phyloP scores from a whole-genome alignment of 2,888 invertebrate genomes.

The Pheosia tremula region DNA sequence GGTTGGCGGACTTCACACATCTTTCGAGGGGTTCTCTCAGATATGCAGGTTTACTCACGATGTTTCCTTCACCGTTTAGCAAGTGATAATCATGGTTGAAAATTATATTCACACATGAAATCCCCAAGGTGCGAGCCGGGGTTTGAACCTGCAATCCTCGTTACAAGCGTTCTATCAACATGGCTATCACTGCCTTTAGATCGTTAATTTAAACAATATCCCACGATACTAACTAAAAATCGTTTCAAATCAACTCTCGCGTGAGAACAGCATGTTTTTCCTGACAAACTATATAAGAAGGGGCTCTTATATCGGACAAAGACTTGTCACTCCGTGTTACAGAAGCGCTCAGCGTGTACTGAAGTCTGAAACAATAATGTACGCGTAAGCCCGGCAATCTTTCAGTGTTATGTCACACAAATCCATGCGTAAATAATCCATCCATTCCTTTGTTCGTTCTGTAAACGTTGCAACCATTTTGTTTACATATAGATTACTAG shows the following conservation, averaged over 20 bases:
- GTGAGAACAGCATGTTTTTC: slow-evolving; percentile 12
- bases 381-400: slow-evolving; percentile 1
- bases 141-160: no score
- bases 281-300: slow-evolving; percentile 27
- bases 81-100: no score
- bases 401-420: slow-evolving; percentile 2
- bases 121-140: no score
- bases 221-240: neutral
- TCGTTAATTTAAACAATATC: no score
- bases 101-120: no score
- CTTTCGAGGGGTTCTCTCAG: no score
- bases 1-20: no score
- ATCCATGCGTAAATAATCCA: slow-evolving; percentile 6
- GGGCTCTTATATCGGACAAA: slow-evolving; percentile 20
- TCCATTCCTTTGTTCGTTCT: neutral
- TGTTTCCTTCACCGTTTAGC: no score
- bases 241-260: neutral
- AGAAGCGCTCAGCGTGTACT: slow-evolving; percentile 8
- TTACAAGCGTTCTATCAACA: no score
- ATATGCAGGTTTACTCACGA: no score
- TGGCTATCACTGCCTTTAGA: no score
- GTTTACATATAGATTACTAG: neutral
- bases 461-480: neutral
- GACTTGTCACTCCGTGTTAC: slow-evolving; percentile 24
- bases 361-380: slow-evolving; percentile 20